Evolutionary conservation across 2,797 vertebrate genomes (phyloP), one percentile per base, ranked within the genome.

Genomic region (Leucoraja ocellata): DNA sequence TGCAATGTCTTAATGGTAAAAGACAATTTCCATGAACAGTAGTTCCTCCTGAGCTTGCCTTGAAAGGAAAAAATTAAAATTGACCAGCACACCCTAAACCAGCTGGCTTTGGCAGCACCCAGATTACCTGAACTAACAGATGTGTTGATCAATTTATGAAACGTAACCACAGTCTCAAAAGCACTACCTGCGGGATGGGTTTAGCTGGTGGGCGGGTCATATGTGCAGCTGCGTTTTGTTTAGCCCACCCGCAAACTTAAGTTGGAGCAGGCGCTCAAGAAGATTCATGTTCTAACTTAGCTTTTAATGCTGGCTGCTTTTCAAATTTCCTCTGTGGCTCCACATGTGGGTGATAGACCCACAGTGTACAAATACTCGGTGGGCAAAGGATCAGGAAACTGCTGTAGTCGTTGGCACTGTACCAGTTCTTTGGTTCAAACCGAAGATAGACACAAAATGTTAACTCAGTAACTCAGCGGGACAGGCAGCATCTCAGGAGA

Each of bases 111-210:
- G 18, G 9, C 46, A 39, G 1, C 21, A 36, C 71, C 46, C 23
- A 91, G 68, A 92, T 76, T 58, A 92, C 90, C 90, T 76, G 25
- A 18, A 71, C 32, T 73, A 54, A 25, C 65, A 92, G 36, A 91
- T 23, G 36, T n/a, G 36, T 54, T 7, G 71, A 71, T 58, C 36
- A 92, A 71, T 74, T 54, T 92, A 76, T 92, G 74, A 39, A 10
- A 7, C n/a, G 39, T 65, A 3, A 9, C 36, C 7, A 39, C 86
- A 39, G 68, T 91, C 71, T 3, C 71, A 18, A 76, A 74, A 92
- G 71, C 23, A 92, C 90, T 92, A 39, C 36, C 61, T 88, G 84
- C n/a, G 65, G 68, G 39, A 73, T 1, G 68, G 88, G 68, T 46
- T 91, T 32, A 39, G 86, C 21, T 9, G 32, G 65, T 71, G 32